Base-by-base conservation (phyloP, 2,797 vertebrate species). In the Acestrorhynchus altus region DNA sequence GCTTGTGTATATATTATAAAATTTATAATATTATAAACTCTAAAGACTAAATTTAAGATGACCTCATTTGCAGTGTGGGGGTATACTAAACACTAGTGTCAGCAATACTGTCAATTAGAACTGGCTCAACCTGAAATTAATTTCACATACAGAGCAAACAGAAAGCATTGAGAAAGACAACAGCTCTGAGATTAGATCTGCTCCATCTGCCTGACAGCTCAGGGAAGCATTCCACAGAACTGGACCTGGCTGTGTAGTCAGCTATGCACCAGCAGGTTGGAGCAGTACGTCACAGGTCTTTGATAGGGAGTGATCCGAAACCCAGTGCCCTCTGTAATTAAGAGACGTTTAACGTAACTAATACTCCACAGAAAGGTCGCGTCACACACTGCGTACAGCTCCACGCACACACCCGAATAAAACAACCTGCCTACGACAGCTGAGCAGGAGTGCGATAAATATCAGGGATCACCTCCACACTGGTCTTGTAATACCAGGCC, bases 261-360 rank as follows among this genome's bases (percentile, higher is more conserved):
- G 51, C 22, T 54, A 54, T 22, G 51, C 40, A 70, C 52, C 78
- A 65, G 59, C 59, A 46, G 73, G 28, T 44, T 28, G 20, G 16
- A 61, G 64, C 57, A 52, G 28, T 24, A 35, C 56, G 26, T 57
- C 46, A 42, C 26, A 22, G 69, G 46, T 42, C 67, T 63, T 44
- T 24, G 13, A 24, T 70, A 42, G 39, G 31, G 42, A n/a, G 22
- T 28, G 52, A 51, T 16, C 18, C 22, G 66, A 83, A 77, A 81
- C 80, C 20, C 13, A 74, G 74, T 4, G 22, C 54, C 56, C 47
- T 60, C 69, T 78, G 80, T 83, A 82, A 83, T 83, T 78, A 84
- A 84, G 44, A 83, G 70, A 77, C 64, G 47, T 81, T 77, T 79
- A 83, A 68, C 20, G 79, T 83, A 82, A 85, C 67, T 84, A 85